phyloP scores from a whole-genome alignment of 2,888 invertebrate species.

The Oegoconia quadripuncta region DNA sequence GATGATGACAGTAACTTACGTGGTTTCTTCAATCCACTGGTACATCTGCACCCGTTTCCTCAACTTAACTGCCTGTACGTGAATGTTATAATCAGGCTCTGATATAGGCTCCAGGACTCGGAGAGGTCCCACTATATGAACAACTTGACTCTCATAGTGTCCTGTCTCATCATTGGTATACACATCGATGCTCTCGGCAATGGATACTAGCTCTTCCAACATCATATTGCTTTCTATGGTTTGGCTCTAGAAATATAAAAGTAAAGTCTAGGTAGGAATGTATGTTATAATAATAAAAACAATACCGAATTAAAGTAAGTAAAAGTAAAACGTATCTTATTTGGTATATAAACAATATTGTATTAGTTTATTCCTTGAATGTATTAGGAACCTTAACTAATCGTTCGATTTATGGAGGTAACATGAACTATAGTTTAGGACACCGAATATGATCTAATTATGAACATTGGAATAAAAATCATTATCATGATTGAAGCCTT shows the following conservation, averaged over 20 bases:
- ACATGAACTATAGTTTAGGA: too few relatives aligned
- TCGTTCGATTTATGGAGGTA: too few relatives aligned
- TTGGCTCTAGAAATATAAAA: slow-evolving; percentile 78
- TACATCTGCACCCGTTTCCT: slow-evolving; percentile 94
- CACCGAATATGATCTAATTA: too few relatives aligned
- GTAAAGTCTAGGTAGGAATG: slow-evolving; percentile 3
- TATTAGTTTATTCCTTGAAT: too few relatives aligned
- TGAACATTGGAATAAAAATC: too few relatives aligned
- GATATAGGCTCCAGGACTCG: slow-evolving; percentile 88
- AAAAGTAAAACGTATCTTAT: too few relatives aligned
- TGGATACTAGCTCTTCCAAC: slow-evolving; percentile 84
- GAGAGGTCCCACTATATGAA: slow-evolving; percentile 88
- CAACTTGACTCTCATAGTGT: slow-evolving; percentile 85
- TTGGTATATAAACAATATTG: too few relatives aligned
- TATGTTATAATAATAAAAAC: neutral
- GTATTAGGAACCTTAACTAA: too few relatives aligned
- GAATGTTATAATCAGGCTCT: slow-evolving; percentile 91
- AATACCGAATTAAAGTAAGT: too few relatives aligned
- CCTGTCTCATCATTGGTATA: slow-evolving; percentile 83
- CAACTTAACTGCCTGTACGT: slow-evolving; percentile 90
- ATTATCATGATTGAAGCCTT: too few relatives aligned
- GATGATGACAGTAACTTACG: slow-evolving; percentile 68
- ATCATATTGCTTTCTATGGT: slow-evolving; percentile 89
- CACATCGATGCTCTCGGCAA: slow-evolving; percentile 79
- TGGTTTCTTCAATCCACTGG: slow-evolving; percentile 92